Evolutionary conservation across 1,140 invertebrate genomes (phyloP).

Genomic region (Agrypnia vestita): DNA sequence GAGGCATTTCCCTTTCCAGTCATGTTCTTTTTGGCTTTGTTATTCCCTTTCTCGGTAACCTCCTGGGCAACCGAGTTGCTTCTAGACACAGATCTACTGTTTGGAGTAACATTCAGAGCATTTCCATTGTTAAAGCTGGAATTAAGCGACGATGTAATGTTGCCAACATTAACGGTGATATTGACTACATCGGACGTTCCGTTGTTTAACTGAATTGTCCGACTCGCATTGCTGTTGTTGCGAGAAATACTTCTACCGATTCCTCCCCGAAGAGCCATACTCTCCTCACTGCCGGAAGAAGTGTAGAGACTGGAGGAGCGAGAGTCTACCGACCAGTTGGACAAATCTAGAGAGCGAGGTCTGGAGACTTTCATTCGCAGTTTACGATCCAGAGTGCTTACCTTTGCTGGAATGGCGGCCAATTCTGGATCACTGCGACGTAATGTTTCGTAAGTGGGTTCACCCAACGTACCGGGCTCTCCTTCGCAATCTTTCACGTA

Average conservation of each 20-base stretch:
- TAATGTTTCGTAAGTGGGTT: conserved; percentile 83
- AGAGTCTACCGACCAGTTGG: conserved; percentile 91
- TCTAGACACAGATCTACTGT: conserved; percentile 65
- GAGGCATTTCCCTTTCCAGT: conserved; percentile 62
- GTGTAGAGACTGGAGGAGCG: conserved; percentile 86
- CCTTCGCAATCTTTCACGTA: conserved; percentile 91
- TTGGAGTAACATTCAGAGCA: conserved; percentile 61
- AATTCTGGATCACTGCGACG: conserved; percentile 87
- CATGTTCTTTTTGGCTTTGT: conserved; percentile 60
- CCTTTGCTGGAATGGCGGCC: conserved; percentile 85
- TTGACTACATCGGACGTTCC: conserved; percentile 62
- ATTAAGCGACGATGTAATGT: conserved; percentile 55
- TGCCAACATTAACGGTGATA: conserved; percentile 58
- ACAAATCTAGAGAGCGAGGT: conserved; percentile 86
- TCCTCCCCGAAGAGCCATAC: conserved; percentile 78
- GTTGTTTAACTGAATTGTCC: conserved; percentile 70
- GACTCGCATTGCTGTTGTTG: conserved; percentile 82
- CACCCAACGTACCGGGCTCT: conserved; percentile 80
- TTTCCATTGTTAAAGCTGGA: conserved; percentile 58
- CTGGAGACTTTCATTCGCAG: conserved; percentile 86
- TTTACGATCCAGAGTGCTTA: conserved; percentile 85
- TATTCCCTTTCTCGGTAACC: conserved; percentile 49
- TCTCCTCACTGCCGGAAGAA: conserved; percentile 87
- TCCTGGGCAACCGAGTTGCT: conserved; percentile 64
- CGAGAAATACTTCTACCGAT: conserved; percentile 76